These are phyloP conservation scores for Mantis religiosa DNA, from an alignment of 2,888 invertebrate species.

Conservation along the genomic window DNA sequence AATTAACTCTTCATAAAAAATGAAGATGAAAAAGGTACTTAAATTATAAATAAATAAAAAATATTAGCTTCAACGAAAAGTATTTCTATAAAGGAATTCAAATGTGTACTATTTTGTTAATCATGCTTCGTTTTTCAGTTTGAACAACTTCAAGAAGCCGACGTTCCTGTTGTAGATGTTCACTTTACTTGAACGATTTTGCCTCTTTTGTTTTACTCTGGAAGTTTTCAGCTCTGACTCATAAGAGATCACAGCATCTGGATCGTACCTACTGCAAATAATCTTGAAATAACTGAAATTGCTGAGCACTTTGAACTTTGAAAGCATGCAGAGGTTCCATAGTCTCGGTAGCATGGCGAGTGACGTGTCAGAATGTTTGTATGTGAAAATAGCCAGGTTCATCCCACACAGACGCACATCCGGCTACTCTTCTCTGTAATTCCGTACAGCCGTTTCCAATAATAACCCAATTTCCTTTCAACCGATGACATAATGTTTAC, in stretches of 20 bases:
- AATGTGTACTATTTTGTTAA: too few relatives aligned
- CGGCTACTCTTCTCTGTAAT: neutral
- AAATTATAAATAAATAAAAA: too few relatives aligned
- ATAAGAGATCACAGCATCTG: neutral
- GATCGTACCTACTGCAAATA: neutral
- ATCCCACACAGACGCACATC: neutral
- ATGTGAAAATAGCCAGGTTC: neutral
- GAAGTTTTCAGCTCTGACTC: neutral
- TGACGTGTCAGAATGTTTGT: neutral
- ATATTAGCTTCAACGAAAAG: too few relatives aligned
- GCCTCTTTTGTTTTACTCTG: neutral
- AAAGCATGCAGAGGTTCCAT: neutral
- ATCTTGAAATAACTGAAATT: neutral
- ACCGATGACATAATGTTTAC: neutral
- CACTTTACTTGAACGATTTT: neutral
- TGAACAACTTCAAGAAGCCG: too few relatives aligned
- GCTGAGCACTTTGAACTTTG: neutral
- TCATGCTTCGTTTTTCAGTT: too few relatives aligned
- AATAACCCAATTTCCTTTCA: neutral
- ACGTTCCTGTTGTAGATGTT: too few relatives aligned
- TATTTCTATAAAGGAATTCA: too few relatives aligned
- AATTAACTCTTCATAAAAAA: too few relatives aligned
- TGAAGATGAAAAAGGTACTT: too few relatives aligned
- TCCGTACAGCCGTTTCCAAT: neutral
- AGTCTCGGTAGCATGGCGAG: neutral